Evolutionary conservation across 1,140 invertebrate species (phyloP).

Genomic region (Homalodisca vitripennis): DNA sequence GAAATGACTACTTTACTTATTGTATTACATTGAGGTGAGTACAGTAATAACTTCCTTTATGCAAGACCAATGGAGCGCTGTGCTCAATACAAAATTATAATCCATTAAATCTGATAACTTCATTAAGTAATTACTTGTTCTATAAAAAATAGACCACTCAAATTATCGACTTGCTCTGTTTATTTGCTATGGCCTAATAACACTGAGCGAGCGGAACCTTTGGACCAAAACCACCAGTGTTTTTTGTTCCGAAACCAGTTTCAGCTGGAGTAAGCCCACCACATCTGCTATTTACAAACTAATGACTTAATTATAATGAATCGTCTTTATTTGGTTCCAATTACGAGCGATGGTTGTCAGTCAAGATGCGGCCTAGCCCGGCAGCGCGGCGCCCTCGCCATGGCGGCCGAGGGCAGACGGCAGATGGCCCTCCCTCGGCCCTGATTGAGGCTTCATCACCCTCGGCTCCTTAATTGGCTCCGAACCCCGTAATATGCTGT

Average conservation of each 20-base stretch:
- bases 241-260: background rate
- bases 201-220: background rate
- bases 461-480: too few relatives aligned
- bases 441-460: background rate
- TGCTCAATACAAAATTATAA: too few relatives aligned
- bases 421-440: background rate
- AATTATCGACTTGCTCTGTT: too few relatives aligned
- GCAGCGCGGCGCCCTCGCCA: too few relatives aligned
- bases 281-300: slow-evolving; percentile 17
- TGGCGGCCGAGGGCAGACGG: background rate
- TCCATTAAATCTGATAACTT: too few relatives aligned
- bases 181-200: background rate
- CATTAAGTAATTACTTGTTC: background rate
- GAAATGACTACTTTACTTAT: slow-evolving; percentile 18
- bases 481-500: background rate
- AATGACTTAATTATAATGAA: slow-evolving; percentile 24
- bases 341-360: background rate
- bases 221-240: background rate
- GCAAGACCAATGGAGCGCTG: too few relatives aligned
- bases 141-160: background rate
- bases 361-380: too few relatives aligned
- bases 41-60: background rate
- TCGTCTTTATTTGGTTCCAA: slow-evolving; percentile 2
- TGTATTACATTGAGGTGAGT: slow-evolving; percentile 8
- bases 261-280: background rate